Conservation (phyloP, 2,797 vertebrate species). For the Hapalemur alaotrensis region DNA sequence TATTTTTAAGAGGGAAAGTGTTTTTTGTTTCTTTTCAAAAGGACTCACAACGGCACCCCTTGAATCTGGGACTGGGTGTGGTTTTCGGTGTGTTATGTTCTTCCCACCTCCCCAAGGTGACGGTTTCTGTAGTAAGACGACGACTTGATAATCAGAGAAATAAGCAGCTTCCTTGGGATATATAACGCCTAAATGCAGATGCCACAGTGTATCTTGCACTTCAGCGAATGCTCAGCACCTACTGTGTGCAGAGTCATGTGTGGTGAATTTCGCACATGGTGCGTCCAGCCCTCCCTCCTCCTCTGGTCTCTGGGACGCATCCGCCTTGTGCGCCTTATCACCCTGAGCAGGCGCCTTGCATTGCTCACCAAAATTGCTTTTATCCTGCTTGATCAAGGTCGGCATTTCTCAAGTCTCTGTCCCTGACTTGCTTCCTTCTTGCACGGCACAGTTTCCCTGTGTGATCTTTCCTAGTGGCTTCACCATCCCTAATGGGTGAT, state of each 20-base stretch:
- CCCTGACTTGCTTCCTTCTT: not conserved
- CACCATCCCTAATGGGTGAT: rapidly evolving
- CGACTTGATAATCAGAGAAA: not conserved
- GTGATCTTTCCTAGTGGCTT: not conserved
- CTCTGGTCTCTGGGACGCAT: not conserved
- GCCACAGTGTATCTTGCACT: not conserved
- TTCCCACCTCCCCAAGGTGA: not conserved
- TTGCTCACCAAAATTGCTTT: not conserved
- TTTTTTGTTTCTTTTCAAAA: not conserved
- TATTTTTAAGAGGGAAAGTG: not conserved
- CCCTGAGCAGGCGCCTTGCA: not conserved
- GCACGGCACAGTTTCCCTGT: not conserved
- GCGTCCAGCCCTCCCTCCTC: not conserved
- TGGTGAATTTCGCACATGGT: rapidly evolving
- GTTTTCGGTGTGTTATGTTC: not conserved
- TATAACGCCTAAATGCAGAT: not conserved
- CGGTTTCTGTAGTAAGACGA: not conserved
- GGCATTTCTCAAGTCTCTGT: not conserved
- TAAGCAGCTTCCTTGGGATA: not conserved
- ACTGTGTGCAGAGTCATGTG: not conserved
- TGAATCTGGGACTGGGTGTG: not conserved
- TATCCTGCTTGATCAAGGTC: not conserved
- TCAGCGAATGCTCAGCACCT: not conserved
- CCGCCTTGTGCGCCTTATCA: not conserved
- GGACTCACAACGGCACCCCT: not conserved